Base-by-base conservation (phyloP, 2,797 vertebrate species). In the Ataeniobius toweri region DNA sequence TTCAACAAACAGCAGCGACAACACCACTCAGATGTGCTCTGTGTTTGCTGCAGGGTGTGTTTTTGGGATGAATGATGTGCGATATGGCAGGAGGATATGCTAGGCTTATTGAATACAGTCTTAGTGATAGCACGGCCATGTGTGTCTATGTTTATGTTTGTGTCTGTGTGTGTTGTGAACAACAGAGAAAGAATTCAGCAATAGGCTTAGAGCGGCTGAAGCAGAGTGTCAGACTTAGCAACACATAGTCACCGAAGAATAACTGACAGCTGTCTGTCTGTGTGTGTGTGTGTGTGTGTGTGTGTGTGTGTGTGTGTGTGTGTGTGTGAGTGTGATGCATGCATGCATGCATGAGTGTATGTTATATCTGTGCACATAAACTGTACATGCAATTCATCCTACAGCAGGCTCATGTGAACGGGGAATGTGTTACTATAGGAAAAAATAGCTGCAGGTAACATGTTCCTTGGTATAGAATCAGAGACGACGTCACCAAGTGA, bases 1-100 rank as follows among this genome's bases (percentile, higher is more conserved):
- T 96, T 92, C 93, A 95, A 95, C 96, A 97, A 97, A 96, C 96
- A 96, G 95, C 80, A 91, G 84, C 73, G 76, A 93, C 89, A 89
- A 85, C 88, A 87, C 72, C 75, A 83, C 82, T 85, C 82, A 80
- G 91, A 94, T 94, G 84, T 50, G 1, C 65, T 80, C 75, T 80
- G 77, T 74, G 76, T 48, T 77, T 36, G 80, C 36, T 61, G 70
- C 67, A 50, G 46, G n/a, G 80, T 83, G 77, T 91, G 88, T 90
- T 83, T 85, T 86, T 67, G 90, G 85, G 89, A 88, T 92, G 88
- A 65, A 77, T 76, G 89, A 90, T 88, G 85, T 81, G 85, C n/a
- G 91, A 93, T 93, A 92, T 75, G 84, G 89, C 92, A 90, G 91
- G 89, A 89, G 80, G 91, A 92, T 93, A 94, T 89, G 93, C 91